Base-by-base conservation (phyloP, 2,888 invertebrate genomes). In the Ectobius pallidus region DNA sequence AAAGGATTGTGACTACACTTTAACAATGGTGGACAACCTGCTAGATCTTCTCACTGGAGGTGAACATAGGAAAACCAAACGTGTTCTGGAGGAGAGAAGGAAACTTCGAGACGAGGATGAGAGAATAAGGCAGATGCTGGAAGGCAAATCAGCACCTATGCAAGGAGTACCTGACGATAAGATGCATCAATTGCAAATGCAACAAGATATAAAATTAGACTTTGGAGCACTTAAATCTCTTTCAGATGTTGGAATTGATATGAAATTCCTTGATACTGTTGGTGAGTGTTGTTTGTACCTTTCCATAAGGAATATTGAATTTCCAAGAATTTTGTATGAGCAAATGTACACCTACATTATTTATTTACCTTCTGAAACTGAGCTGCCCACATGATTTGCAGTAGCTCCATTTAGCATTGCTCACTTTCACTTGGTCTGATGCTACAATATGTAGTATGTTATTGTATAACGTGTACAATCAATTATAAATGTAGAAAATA, bases 21-120 rank as follows among this genome's bases (percentile, higher is more conserved):
- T 92, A 69, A 87, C 88, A 75, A 88, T 92, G 85, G 95, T 95
- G 1, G 95, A 94, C 79, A 91, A 92, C 78, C 82, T 96, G 46
- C 83, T 96, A 75, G 94, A 96, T 80, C 86, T 92, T 14, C 84
- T 96, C 61, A 96, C 95, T 0, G 90, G 91, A 75, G 94, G 94
- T 0, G 93, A 95, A 80, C 95, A 96, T 80, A 87, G 90, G 71
- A 91, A 91, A 81, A 90, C 93, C 0, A 89, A 92, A 78, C 88
- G 88, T 77, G 84, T 88, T 30, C 84, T 94, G 52, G 91, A 91
- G 71, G 92, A 92, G 77, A 87, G 89, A 76, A 88, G 90, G 77
- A 86, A 87, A 73, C 84, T 90, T 67, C 85, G 86, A 55, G 89
- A 89, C 77, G 90, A 91, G 77, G 89, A 90, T 76, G 87, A 87